Base-by-base conservation (phyloP, 2,113 vertebrate species). In the Scophthalmus maximus region DNA sequence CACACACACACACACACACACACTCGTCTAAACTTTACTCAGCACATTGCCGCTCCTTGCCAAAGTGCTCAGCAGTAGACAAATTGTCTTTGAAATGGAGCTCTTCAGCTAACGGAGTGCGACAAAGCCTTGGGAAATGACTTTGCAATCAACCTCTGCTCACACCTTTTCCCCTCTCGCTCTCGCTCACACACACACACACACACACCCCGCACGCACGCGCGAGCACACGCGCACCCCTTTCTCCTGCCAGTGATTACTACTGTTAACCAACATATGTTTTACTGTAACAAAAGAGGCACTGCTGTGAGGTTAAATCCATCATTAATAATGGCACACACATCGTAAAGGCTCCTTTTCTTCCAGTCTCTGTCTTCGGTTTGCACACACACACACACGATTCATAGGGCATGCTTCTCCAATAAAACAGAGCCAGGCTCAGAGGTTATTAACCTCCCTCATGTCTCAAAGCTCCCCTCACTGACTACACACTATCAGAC, bases 51-150 rank as follows among this genome's bases (percentile, higher is more conserved):
- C 6, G 1, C 73, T 70, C 60, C 50, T 69, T 69, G 49, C 74
- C 65, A 77, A 66, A 82, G 78, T 75, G 68, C 63, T 83, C 79
- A 77, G 81, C 65, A 62, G 85, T 59, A 68, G 72, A 89, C 79
- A 84, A 84, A 86, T 78, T 83, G 80, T 87, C 88, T 87, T 78
- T 81, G 83, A 86, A 81, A 84, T 84, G 75, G 81, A 81, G 66
- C 76, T 86, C 79, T 78, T 76, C 74, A 75, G 62, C 74, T 84
- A 82, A 87, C 85, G 79, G 80, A 82, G 78, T 53, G 46, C 65
- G 18, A 84, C 84, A 83, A 77, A 86, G 85, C 83, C 85, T 79
- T 67, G 67, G 74, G 83, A 89, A 86, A 89, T 63, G 56, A 67
- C 69, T 75, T 77, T 10, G 81, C 77, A 86, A 87, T 90, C 85